Conservation (phyloP, 2,888 invertebrate genomes). For the Dicycla oo region DNA sequence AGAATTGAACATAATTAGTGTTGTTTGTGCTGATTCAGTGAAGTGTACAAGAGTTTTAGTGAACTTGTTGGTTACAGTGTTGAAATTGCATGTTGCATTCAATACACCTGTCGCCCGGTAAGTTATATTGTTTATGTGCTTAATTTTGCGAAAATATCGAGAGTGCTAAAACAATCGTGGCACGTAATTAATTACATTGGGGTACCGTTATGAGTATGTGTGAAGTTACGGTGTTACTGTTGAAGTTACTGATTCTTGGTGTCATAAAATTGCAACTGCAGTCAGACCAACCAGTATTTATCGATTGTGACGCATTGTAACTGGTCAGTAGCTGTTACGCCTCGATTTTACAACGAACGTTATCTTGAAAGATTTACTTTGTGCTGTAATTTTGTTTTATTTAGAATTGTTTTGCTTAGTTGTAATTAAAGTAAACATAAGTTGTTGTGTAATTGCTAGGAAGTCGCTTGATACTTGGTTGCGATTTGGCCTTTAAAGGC, state of each 20-base stretch:
- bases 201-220: constrained; percentile 60
- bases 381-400: constrained; percentile 41
- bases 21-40: constrained; percentile 65
- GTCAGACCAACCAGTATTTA: constrained; percentile 72
- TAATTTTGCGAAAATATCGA: constrained; percentile 55
- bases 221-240: constrained; percentile 55
- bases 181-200: constrained; percentile 56
- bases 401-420: constrained; percentile 44
- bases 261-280: constrained; percentile 77
- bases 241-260: constrained; percentile 53
- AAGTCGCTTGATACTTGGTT: not conserved
- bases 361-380: constrained; percentile 46
- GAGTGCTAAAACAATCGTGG: constrained; percentile 27
- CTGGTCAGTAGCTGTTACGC: constrained; percentile 51
- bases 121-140: constrained; percentile 69
- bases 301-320: constrained; percentile 77
- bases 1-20: constrained; percentile 55
- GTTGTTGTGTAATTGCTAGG: constrained; percentile 1
- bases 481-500: constrained; percentile 17
- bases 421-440: constrained; percentile 33
- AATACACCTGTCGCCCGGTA: constrained; percentile 85
- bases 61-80: constrained; percentile 60
- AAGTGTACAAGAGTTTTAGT: constrained; percentile 67
- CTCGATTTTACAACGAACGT: constrained; percentile 42
- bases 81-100: constrained; percentile 69